Conservation (phyloP, 2,888 invertebrate genomes). For the Caradrina kadenii region DNA sequence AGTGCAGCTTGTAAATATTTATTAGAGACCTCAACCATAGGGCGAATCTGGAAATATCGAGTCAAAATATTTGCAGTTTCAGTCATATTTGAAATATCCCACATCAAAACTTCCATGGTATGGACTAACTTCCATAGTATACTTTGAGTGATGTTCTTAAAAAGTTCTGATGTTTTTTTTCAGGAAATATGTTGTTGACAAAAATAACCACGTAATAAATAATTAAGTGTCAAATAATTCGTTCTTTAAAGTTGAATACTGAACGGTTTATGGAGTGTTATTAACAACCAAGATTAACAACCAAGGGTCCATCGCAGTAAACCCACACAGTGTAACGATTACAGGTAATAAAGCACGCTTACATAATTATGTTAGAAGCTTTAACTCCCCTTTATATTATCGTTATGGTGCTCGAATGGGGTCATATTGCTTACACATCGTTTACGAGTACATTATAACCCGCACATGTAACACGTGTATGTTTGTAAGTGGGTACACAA, state of each 20-base stretch:
- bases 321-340: slow-evolving; percentile 27
- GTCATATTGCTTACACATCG: slow-evolving; percentile 46
- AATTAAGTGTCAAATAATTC: slow-evolving; percentile 14
- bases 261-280: slow-evolving; percentile 32
- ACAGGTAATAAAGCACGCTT: slow-evolving; percentile 49
- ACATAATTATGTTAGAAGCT: slow-evolving; percentile 42
- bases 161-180: background rate
- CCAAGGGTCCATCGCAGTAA: slow-evolving; percentile 22
- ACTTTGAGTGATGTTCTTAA: too few species aligned
- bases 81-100: too few species aligned
- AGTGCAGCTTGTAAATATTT: too few species aligned
- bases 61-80: too few species aligned
- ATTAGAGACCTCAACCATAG: too few species aligned
- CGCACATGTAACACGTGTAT: slow-evolving; percentile 6
- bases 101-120: too few species aligned
- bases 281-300: slow-evolving; percentile 35
- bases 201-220: background rate
- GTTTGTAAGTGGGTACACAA: slow-evolving; percentile 16
- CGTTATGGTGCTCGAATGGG: slow-evolving; percentile 28
- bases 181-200: background rate
- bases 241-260: slow-evolving; percentile 10
- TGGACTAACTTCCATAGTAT: too few species aligned
- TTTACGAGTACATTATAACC: slow-evolving; percentile 41
- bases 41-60: too few species aligned
- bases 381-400: slow-evolving; percentile 27